Evolutionary conservation across 2,113 vertebrate genomes (phyloP).

Genomic region (Polyodon spathula): DNA sequence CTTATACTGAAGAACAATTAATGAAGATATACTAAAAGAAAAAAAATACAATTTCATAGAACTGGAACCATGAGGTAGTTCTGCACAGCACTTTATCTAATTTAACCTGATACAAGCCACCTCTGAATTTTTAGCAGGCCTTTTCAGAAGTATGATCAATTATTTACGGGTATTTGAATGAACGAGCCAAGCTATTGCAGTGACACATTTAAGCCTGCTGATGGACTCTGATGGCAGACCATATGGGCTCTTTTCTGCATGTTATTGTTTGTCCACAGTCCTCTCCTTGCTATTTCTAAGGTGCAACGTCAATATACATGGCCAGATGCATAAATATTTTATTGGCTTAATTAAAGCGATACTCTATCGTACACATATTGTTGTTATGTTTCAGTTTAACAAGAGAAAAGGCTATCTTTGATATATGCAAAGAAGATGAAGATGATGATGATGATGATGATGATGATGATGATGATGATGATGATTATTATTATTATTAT

Average conservation of each 20-base stretch:
- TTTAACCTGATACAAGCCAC: constrained; percentile 11
- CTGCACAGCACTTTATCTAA: not conserved
- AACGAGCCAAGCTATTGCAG: constrained; percentile 32
- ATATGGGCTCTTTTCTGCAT: constrained; percentile 41
- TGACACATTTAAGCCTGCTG: constrained; percentile 36
- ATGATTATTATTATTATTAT: too few relatives aligned
- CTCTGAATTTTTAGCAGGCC: constrained; percentile 25
- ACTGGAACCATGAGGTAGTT: too few relatives aligned
- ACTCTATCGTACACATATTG: constrained; percentile 2
- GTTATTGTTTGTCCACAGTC: constrained; percentile 43
- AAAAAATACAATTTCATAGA: too few relatives aligned
- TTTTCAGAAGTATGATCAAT: constrained; percentile 44
- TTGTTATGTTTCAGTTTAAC: not conserved
- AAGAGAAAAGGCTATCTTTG: too few relatives aligned
- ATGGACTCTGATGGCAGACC: constrained; percentile 44
- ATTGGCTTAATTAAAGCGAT: constrained; percentile 49
- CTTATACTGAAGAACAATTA: too few relatives aligned
- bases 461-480: too few relatives aligned
- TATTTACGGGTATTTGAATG: constrained; percentile 43
- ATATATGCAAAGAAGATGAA: not conserved
- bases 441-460: too few relatives aligned
- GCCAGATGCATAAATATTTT: constrained; percentile 66
- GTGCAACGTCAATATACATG: constrained; percentile 40
- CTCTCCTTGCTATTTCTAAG: constrained; percentile 30
- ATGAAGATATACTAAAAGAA: too few relatives aligned